phyloP scores from a whole-genome alignment of 1,140 invertebrate genomes.

The Bombus cullumanus region DNA sequence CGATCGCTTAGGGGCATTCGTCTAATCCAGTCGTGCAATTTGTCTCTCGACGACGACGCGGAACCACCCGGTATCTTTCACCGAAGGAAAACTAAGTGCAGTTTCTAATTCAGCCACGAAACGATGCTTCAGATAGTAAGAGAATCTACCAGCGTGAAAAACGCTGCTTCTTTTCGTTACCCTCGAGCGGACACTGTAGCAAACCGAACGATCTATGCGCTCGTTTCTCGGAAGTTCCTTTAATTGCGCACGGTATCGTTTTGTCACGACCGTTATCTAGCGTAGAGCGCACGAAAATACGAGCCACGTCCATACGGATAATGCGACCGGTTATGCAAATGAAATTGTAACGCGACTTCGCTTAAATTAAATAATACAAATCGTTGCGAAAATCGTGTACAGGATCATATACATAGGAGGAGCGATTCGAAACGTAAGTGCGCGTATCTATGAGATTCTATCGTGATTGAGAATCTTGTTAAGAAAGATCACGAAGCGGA shows the following conservation, averaged over 20 bases:
- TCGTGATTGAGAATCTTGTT: too few species aligned
- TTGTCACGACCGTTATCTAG: not conserved
- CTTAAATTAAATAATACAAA: constrained; percentile 1
- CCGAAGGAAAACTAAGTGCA: constrained; percentile 47
- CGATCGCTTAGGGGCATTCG: constrained; percentile 44
- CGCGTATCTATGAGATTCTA: not conserved
- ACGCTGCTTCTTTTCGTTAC: constrained; percentile 13
- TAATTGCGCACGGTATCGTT: constrained; percentile 30
- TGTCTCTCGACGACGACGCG: constrained; percentile 56
- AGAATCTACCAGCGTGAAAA: not conserved
- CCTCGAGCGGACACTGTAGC: constrained; percentile 3
- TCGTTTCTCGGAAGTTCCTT: constrained; percentile 20
- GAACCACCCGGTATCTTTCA: constrained; percentile 47
- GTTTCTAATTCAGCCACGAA: constrained; percentile 56
- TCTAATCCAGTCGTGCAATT: constrained; percentile 51
- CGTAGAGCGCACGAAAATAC: not conserved
- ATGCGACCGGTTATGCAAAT: constrained; percentile 31
- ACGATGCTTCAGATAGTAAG: constrained; percentile 20
- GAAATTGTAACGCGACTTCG: not conserved
- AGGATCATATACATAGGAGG: not conserved
- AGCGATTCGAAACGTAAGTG: too few species aligned
- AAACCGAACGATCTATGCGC: not conserved
- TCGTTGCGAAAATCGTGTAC: not conserved
- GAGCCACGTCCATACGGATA: not conserved
- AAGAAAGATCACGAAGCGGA: too few species aligned